Base-by-base conservation (phyloP, 2,797 vertebrate species). In the Chaetophractus vellerosus region DNA sequence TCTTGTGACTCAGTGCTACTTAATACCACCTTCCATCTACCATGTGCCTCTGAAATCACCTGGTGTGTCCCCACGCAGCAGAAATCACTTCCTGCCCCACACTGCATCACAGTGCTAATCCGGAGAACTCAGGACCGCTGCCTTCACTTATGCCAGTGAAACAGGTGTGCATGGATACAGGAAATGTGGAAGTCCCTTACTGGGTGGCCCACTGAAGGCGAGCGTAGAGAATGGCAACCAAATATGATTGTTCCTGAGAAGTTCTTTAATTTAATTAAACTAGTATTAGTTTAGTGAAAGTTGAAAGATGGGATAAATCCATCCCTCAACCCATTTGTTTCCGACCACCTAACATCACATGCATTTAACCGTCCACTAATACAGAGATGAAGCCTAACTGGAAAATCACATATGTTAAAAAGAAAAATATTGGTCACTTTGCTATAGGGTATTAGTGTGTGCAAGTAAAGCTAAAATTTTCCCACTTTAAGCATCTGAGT, bases 321-420 rank as follows among this genome's bases (percentile, higher is more conserved):
- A 3, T 38, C 9, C 59, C 48, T 86, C 38, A 31, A 2, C n/a
- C 26, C 2, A 14, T 92, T 75, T 83, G 23, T 92, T 90, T 96
- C 23, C 31, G 41, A 21, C 48, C 21, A 55, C 33, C 64, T 52
- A 16, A 80, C 26, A 36, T 63, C 52, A 79, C 38, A 16, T 61
- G 0, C 50, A 19, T 83, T 74, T 95, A 68, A 63, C 50, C 16
- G 0, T 50, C 31, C 76, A 28, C 33, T 79, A 41, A 78, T 45
- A 33, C 31, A 24, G 66, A 90, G 36, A 82, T 63, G 33, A 89
- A 97, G 33, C 50, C 74, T 83, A 79, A 48, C 5, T 74, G 88
- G 38, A 76, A 85, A 92, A 28, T 57, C n/a, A 64, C 24, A 11
- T 28, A 16, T 41, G 2, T 87, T 74, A 45, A 68, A 83, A 91